Percentiles rank a stretch among this genome's conserved stretches.
Conservation (phyloP, 2,797 vertebrate species). For the Cichlasoma orientale region DNA sequence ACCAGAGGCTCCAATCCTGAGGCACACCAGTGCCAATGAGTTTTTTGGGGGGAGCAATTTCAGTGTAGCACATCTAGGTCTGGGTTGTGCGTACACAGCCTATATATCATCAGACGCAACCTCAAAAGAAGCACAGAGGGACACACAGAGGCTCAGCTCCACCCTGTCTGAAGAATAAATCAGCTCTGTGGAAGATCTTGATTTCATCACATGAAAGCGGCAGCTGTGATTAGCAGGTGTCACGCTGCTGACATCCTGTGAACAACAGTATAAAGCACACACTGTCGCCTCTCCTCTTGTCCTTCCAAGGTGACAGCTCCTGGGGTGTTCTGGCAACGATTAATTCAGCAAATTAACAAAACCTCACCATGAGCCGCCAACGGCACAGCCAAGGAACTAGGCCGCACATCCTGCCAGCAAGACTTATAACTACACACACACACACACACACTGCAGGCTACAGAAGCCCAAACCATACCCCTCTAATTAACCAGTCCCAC, state of each 20-base stretch:
- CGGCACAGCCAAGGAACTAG: slow-evolving; percentile 27
- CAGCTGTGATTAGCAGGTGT: slow-evolving; percentile 46
- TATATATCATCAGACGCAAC: slow-evolving; percentile 47
- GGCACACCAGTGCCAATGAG: slow-evolving; percentile 53
- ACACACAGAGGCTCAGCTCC: not conserved
- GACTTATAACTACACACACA: slow-evolving; percentile 13
- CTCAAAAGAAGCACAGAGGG: not conserved
- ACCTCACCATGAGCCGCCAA: slow-evolving; percentile 52
- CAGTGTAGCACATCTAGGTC: slow-evolving; percentile 29
- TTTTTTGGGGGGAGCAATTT: slow-evolving; percentile 64
- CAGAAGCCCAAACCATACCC: slow-evolving; percentile 47
- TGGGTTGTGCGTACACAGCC: slow-evolving; percentile 19
- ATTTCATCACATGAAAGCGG: slow-evolving; percentile 32
- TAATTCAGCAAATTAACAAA: slow-evolving; percentile 76
- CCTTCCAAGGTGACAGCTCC: slow-evolving; percentile 75
- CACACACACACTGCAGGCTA: slow-evolving; percentile 43
- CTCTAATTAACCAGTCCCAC: slow-evolving; percentile 72
- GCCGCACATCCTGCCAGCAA: slow-evolving; percentile 34
- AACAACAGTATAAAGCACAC: slow-evolving; percentile 50
- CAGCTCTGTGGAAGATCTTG: slow-evolving; percentile 7
- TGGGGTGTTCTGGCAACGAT: slow-evolving; percentile 69
- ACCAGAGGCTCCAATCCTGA: slow-evolving; percentile 57
- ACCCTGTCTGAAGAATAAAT: slow-evolving; percentile 16
- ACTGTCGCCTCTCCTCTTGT: slow-evolving; percentile 51
- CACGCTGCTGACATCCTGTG: slow-evolving; percentile 37